phyloP scores from a whole-genome alignment of 1,140 invertebrate genomes.

The Heliothis virescens region DNA sequence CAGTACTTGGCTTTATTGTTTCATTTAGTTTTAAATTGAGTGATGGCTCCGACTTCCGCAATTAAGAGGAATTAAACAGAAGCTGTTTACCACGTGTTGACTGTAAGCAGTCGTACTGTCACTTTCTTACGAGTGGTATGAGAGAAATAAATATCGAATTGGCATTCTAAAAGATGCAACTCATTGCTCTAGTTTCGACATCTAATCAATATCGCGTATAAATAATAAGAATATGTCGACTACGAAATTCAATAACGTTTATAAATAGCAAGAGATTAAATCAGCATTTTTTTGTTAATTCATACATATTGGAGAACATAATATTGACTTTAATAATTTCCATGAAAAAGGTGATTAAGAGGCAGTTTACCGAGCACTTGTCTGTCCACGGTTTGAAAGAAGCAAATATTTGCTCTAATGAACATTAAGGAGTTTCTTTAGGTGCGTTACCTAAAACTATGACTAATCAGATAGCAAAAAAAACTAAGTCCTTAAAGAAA shows the following conservation, averaged over 20 bases:
- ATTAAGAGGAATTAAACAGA: not conserved
- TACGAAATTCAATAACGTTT: too few relatives aligned
- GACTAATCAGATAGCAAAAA: not conserved
- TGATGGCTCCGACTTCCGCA: not conserved
- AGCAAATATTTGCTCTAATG: not conserved
- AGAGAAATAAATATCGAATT: too few relatives aligned
- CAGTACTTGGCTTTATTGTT: not conserved
- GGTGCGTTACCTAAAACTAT: not conserved
- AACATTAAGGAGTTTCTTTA: constrained; percentile 9
- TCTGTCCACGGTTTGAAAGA: not conserved
- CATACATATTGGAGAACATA: not conserved
- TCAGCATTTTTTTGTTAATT: not conserved
- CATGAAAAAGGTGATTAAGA: not conserved
- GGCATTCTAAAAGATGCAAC: too few relatives aligned
- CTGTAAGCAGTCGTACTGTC: too few relatives aligned
- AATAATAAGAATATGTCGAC: too few relatives aligned
- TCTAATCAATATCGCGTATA: too few relatives aligned
- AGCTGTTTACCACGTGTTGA: too few relatives aligned
- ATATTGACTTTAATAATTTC: not conserved
- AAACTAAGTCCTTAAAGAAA: too few relatives aligned
- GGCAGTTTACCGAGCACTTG: not conserved
- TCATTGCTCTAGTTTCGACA: too few relatives aligned
- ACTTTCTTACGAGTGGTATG: too few relatives aligned
- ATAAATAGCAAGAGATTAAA: too few relatives aligned
- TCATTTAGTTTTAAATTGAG: not conserved